Evolutionary conservation across 2,888 invertebrate genomes (phyloP).

Genomic region (Ypsolopha sequella): DNA sequence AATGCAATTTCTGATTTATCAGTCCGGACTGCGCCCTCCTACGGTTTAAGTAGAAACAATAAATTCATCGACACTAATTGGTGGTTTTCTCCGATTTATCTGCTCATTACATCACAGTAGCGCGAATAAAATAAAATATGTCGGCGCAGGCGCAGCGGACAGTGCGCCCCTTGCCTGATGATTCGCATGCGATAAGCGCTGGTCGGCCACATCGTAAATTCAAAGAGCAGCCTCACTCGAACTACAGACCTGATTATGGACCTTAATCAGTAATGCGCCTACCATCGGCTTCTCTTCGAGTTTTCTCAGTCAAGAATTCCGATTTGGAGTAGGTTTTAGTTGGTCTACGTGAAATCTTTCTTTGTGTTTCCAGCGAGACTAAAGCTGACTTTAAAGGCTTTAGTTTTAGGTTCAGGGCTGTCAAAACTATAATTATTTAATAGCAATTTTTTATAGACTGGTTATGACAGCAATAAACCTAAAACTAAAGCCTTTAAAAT

Average conservation of each 20-base stretch:
- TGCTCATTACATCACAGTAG: slow-evolving; percentile 72
- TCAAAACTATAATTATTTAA: too few species aligned
- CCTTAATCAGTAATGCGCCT: slow-evolving; percentile 58
- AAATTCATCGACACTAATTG: slow-evolving; percentile 72
- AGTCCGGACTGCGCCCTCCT: slow-evolving; percentile 58
- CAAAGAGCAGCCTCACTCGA: slow-evolving; percentile 64
- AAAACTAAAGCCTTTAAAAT: too few species aligned
- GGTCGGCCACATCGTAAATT: slow-evolving; percentile 70
- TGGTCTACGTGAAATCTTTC: too few species aligned
- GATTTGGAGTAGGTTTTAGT: too few species aligned
- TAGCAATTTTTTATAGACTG: too few species aligned
- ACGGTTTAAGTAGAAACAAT: slow-evolving; percentile 71
- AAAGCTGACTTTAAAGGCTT: too few species aligned
- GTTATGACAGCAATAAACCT: too few species aligned
- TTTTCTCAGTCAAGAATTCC: background rate
- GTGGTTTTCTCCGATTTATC: slow-evolving; percentile 72
- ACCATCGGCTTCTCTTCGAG: slow-evolving; percentile 22
- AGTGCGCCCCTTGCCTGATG: slow-evolving; percentile 67
- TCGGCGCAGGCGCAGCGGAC: slow-evolving; percentile 57
- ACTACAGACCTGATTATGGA: slow-evolving; percentile 66
- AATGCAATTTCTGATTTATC: slow-evolving; percentile 58
- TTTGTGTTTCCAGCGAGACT: too few species aligned
- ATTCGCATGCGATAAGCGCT: slow-evolving; percentile 69
- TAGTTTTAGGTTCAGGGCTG: too few species aligned
- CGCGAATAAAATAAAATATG: slow-evolving; percentile 72